Base-by-base conservation (phyloP, 2,113 vertebrate genomes). In the Cephalopholis sonnerati region DNA sequence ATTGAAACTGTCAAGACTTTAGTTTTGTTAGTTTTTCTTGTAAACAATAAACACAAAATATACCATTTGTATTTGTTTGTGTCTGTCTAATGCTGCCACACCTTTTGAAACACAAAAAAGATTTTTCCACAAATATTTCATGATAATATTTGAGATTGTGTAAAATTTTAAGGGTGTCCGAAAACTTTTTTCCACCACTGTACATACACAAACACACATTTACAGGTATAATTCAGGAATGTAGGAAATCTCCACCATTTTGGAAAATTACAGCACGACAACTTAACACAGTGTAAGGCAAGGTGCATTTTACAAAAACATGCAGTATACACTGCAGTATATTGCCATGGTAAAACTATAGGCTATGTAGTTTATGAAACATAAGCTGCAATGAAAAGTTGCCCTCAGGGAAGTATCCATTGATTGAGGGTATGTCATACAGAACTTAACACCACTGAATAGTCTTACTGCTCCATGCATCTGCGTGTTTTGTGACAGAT, bases 321-420 rank as follows among this genome's bases (percentile, higher is more conserved):
- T 55, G 8, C 25, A 29, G 17, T 10, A 59, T 13, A 61, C 17
- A 54, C 39, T 29, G 1, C 18, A 44, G 66, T 24, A 22, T 55
- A 17, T 58, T 24, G 11, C 20, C n/a, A 57, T 69, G 41, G 41
- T 39, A 22, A 77, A 73, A 81, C 46, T 32, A 39, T 3, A 7
- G 69, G n/a, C 58, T 64, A 64, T 55, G 51, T 22, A 11, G 50
- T 78, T 83, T 50, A 73, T 50, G 66, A 69, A 79, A 79, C 25
- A 51, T 55, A 25, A 84, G 24, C 46, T 74, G 48, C 17, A 4
- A 44, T 2, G 17, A 24, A 61, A 64, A 69, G 46, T 27, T 24
- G 8, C 24, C 74, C 53, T 46, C 0, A 46, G 32, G 63, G 25
- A 63, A 25, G 39, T 46, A 25, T 48, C 55, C 32, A 61, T 18